A percentile compares a stretch with the other conserved stretches of the same genome.
These are phyloP conservation scores for Cepaea nemoralis DNA, from an alignment of 1,140 invertebrate genomes.

Conservation along the genomic window DNA sequence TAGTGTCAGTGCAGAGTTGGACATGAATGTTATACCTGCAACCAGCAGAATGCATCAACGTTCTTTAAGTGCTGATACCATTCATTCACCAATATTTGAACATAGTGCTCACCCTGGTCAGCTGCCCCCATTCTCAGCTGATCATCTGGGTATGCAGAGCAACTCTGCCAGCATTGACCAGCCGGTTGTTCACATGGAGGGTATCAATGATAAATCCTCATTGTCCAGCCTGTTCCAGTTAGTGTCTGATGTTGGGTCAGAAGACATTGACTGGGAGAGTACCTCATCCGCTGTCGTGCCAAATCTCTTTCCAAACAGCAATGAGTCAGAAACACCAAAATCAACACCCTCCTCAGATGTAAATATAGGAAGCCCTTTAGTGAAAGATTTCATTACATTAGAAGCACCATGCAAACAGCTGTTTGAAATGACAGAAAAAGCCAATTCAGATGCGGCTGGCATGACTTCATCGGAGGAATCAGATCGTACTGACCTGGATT, in stretches of 20 bases:
- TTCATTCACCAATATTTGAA: neutral
- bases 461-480: conserved; percentile 26
- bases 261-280: conserved; percentile 8
- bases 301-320: conserved; percentile 3
- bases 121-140: neutral
- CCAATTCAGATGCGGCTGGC: neutral
- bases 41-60: conserved; percentile 19
- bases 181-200: neutral
- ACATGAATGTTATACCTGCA: no score
- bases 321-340: conserved; percentile 14
- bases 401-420: conserved; percentile 11
- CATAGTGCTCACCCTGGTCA: neutral
- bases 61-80: conserved; percentile 29
- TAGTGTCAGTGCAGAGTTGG: neutral
- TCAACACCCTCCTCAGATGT: conserved; percentile 23
- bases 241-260: conserved; percentile 41
- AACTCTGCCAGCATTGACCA: neutral
- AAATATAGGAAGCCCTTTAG: neutral
- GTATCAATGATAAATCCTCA: conserved; percentile 29
- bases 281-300: neutral
- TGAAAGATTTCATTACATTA: conserved; percentile 22
- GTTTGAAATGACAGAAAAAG: neutral
- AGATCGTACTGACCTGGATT: neutral
- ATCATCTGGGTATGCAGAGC: neutral
- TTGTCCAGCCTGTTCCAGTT: conserved; percentile 44